Conservation (phyloP, 2,888 invertebrate species). For the Cotesia congregata region DNA sequence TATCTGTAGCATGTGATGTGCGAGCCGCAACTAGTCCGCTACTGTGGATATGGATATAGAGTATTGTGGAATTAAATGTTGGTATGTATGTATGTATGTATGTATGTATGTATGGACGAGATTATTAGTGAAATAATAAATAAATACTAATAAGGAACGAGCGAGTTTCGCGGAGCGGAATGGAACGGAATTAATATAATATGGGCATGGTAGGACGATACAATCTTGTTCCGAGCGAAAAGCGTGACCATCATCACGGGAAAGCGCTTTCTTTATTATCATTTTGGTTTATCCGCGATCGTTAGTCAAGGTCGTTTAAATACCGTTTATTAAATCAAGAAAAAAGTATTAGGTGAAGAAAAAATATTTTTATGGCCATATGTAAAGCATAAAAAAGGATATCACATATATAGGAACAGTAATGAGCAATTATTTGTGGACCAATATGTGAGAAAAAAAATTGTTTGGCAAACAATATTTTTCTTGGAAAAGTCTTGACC, state of each 20-base stretch:
- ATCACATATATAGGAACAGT: no score
- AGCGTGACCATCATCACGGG: slow-evolving; percentile 68
- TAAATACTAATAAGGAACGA: slow-evolving; percentile 2
- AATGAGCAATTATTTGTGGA: no score
- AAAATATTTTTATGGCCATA: no score
- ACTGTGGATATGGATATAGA: slow-evolving; percentile 46
- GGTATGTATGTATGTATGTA: background rate
- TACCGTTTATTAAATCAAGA: slow-evolving; percentile 1
- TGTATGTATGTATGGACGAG: background rate
- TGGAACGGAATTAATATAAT: slow-evolving; percentile 17
- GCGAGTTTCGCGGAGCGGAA: slow-evolving; percentile 12
- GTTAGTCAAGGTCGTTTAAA: background rate
- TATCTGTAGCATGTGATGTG: slow-evolving; percentile 27
- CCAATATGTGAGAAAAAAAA: no score
- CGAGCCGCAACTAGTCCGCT: slow-evolving; percentile 23
- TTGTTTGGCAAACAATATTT: no score
- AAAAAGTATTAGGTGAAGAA: no score
- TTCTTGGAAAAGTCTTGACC: no score
- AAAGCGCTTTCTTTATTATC: slow-evolving; percentile 55
- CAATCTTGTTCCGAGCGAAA: slow-evolving; percentile 58
- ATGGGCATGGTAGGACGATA: slow-evolving; percentile 14
- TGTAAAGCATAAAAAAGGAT: no score
- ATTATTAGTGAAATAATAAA: background rate
- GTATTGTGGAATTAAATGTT: slow-evolving; percentile 8
- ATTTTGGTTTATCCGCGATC: background rate